phyloP scores from a whole-genome alignment of 2,113 vertebrate species.

The Anser cygnoides region DNA sequence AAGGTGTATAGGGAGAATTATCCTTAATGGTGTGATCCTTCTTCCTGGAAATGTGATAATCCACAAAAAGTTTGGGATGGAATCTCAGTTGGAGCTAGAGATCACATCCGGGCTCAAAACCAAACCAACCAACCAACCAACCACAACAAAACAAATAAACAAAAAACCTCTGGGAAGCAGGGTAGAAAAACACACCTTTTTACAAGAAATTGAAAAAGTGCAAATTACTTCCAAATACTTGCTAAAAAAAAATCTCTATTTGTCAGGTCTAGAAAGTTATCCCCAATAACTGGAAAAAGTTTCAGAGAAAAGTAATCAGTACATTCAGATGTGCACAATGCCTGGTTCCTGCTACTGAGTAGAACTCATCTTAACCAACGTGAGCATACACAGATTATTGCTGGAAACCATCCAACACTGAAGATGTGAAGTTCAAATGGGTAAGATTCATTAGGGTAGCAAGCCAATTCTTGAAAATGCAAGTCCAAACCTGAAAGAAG shows the following conservation, averaged over 20 bases:
- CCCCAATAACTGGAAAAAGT: not conserved
- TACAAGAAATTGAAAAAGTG: not conserved
- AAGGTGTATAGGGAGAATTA: not conserved
- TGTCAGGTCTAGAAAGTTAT: not conserved
- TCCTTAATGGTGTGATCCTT: not conserved
- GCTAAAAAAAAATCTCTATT: not conserved
- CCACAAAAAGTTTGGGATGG: not conserved
- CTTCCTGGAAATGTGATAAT: not conserved
- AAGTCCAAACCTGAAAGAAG: not conserved
- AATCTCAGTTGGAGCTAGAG: not conserved
- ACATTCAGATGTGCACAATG: not conserved
- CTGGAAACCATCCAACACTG: not conserved
- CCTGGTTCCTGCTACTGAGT: not conserved
- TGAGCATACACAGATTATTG: accelerated
- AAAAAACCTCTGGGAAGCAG: not conserved
- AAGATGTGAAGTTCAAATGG: not conserved
- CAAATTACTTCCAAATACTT: not conserved
- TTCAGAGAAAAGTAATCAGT: not conserved
- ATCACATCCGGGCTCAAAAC: not conserved
- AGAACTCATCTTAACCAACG: not conserved
- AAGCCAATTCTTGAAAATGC: not conserved
- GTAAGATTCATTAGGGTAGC: not conserved
- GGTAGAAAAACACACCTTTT: not conserved
- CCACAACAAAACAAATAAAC: too few species aligned
- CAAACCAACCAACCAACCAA: too few species aligned